Evolutionary conservation across 2,113 vertebrate genomes (phyloP).

Genomic region (Manacus vitellinus): DNA sequence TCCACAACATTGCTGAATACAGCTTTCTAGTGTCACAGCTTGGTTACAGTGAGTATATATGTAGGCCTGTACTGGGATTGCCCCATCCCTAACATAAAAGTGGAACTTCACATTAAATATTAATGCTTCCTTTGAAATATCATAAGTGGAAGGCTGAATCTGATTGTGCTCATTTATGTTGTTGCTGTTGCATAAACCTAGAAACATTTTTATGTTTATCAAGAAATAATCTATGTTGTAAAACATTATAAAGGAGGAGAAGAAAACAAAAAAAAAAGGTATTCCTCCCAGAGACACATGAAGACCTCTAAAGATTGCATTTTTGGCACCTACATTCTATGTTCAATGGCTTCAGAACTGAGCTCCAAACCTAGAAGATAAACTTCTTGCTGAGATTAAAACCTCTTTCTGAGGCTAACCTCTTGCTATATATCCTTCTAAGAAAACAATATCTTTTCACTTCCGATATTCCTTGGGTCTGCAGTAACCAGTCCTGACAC

Average conservation of each 20-base stretch:
- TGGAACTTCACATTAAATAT: neutral
- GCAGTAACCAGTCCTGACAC: neutral
- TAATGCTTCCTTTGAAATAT: neutral
- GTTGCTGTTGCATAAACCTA: neutral
- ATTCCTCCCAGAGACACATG: neutral
- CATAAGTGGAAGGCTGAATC: neutral
- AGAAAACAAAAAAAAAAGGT: neutral
- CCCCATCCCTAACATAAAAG: neutral
- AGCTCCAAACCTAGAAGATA: neutral
- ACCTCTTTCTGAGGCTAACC: neutral
- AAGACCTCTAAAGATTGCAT: neutral
- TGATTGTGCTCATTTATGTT: neutral
- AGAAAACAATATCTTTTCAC: neutral
- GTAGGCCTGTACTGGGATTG: neutral
- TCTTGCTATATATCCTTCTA: neutral
- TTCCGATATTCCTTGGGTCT: neutral
- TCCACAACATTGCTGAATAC: slow-evolving; percentile 87
- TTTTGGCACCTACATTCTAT: neutral
- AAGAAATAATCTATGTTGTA: neutral
- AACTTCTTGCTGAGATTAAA: neutral
- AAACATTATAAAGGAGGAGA: neutral
- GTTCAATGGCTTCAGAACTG: neutral
- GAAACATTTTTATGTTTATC: neutral
- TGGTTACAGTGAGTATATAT: slow-evolving; percentile 82
- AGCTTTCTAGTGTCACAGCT: slow-evolving; percentile 88